Conservation (phyloP, 2,797 vertebrate species). For the Philypnodon macrostomus region DNA sequence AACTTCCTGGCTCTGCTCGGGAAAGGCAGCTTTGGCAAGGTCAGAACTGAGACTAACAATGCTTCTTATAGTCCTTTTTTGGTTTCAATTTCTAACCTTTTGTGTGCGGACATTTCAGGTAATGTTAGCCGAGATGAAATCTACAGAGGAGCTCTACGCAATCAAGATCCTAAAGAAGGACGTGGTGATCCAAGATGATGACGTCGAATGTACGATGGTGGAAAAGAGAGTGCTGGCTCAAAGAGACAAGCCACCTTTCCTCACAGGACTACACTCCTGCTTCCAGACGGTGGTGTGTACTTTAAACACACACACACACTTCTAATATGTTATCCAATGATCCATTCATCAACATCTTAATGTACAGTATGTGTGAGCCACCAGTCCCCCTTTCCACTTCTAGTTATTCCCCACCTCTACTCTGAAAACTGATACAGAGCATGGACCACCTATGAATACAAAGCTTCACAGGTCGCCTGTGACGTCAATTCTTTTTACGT, state of each 20-base stretch:
- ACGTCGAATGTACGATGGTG: conserved; percentile 98
- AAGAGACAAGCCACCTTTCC: conserved; percentile 90
- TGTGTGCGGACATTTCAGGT: conserved; percentile 76
- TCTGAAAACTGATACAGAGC: conserved; percentile 39
- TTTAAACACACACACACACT: neutral
- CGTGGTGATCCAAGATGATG: conserved; percentile 97
- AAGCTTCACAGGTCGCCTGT: conserved; percentile 19
- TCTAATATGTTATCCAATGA: neutral
- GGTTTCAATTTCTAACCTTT: neutral
- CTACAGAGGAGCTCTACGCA: conserved; percentile 90
- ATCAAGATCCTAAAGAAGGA: conserved; percentile 98
- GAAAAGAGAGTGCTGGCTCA: conserved; percentile 94
- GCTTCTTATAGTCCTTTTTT: neutral
- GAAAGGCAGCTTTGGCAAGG: conserved; percentile 98
- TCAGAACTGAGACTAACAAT: conserved; percentile 50
- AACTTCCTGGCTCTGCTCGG: conserved; percentile 95
- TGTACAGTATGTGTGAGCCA: neutral
- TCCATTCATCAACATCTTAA: conserved; percentile 16
- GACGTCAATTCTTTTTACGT: conserved; percentile 29
- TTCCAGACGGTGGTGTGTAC: conserved; percentile 90
- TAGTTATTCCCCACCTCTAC: conserved; percentile 15
- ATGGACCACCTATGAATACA: conserved; percentile 34
- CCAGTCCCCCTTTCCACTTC: conserved; percentile 13
- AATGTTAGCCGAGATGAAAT: conserved; percentile 95
- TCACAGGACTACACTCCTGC: conserved; percentile 95